Conservation (phyloP, 2,113 vertebrate genomes). For the Mus pahari region DNA sequence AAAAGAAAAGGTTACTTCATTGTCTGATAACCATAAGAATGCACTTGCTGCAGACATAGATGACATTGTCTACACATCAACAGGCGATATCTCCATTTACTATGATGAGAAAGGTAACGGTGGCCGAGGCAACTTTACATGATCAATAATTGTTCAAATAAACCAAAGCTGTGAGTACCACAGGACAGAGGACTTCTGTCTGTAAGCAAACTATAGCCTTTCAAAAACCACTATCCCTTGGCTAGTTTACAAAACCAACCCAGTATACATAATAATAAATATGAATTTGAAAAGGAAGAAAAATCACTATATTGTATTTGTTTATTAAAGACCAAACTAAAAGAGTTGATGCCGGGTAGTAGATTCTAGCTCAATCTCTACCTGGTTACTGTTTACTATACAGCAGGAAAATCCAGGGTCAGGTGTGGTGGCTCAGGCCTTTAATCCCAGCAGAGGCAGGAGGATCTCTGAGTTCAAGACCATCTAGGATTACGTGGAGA, state of each 20-base stretch:
- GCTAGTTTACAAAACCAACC: background rate
- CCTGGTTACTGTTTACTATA: background rate
- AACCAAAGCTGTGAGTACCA: background rate
- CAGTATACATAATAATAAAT: background rate
- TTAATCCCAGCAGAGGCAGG: background rate
- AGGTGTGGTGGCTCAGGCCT: background rate
- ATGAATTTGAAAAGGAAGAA: background rate
- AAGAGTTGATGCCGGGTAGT: background rate
- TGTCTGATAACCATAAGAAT: slow-evolving; percentile 89
- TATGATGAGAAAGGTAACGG: slow-evolving; percentile 93
- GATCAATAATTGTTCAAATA: background rate
- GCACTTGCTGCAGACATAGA: slow-evolving; percentile 93
- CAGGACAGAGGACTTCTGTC: background rate
- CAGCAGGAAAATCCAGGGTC: background rate
- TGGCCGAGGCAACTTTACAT: background rate
- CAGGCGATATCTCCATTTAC: slow-evolving; percentile 94
- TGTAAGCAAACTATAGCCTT: background rate
- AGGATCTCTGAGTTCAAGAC: background rate
- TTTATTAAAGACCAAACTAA: slow-evolving; percentile 24
- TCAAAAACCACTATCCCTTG: background rate
- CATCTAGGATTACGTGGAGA: background rate
- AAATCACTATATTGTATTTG: background rate
- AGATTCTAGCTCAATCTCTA: background rate
- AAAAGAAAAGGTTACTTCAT: slow-evolving; percentile 90
- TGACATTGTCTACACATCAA: slow-evolving; percentile 91